Evolutionary conservation across 2,797 vertebrate genomes (phyloP).

Genomic region (Microhierax caerulescens): DNA sequence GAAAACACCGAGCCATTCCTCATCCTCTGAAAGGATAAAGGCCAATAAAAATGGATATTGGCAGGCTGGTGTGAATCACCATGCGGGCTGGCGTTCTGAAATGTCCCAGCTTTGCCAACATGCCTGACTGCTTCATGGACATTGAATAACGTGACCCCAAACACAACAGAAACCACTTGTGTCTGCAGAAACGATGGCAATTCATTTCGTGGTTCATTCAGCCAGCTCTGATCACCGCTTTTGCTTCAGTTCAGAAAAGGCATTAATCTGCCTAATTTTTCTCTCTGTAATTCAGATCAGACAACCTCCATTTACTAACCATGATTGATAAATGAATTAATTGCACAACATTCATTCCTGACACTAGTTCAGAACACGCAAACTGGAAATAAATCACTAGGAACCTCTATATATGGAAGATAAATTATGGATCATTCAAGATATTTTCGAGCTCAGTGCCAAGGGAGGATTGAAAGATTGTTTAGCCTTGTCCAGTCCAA

Average conservation of each 20-base stretch:
- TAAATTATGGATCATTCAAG: background rate
- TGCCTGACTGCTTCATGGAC: background rate
- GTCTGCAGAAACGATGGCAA: background rate
- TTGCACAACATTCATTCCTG: background rate
- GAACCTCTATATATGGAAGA: background rate
- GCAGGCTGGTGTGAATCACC: constrained; percentile 12
- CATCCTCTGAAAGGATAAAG: constrained; percentile 1
- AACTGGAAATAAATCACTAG: background rate
- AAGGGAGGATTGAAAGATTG: background rate
- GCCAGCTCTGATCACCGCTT: background rate
- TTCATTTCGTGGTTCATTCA: background rate
- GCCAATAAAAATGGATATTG: background rate
- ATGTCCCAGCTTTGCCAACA: constrained; percentile 6
- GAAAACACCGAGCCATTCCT: background rate
- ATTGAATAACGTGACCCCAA: background rate
- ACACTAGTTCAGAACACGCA: background rate
- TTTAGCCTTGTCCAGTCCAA: background rate
- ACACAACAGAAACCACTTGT: background rate
- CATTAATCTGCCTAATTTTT: constrained; percentile 28
- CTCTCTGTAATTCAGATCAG: constrained; percentile 15
- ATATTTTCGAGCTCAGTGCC: background rate
- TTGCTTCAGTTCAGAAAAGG: constrained; percentile 5
- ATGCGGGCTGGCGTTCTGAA: background rate
- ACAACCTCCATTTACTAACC: constrained; percentile 1
- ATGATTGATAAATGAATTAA: constrained; percentile 39